Evolutionary conservation across 2,797 vertebrate genomes (phyloP).

Genomic region (Peromyscus aztecus): DNA sequence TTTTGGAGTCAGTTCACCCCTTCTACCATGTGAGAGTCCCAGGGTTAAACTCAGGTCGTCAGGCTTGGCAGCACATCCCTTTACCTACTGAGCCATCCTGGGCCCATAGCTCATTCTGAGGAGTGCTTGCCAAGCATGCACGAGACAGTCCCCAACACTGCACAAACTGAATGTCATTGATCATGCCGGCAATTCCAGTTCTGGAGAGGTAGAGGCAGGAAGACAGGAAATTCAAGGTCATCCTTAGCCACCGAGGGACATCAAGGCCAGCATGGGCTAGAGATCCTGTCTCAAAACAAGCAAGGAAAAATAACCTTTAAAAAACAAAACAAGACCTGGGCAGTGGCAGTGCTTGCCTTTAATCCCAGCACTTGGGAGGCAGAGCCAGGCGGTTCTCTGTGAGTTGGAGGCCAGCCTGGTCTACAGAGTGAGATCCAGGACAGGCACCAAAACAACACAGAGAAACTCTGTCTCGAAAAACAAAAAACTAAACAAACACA

Average conservation of each 20-base stretch:
- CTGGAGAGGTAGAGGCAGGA: neutral
- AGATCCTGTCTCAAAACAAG: neutral
- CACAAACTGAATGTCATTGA: neutral
- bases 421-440: too few relatives aligned
- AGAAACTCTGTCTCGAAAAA: too few relatives aligned
- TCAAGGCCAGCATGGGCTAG: neutral
- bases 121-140: neutral
- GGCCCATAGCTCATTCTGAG: neutral
- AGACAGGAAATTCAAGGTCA: neutral
- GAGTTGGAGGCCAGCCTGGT: too few relatives aligned
- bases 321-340: neutral
- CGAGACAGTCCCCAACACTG: neutral
- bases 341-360: too few relatives aligned
- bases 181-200: neutral
- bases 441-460: too few relatives aligned
- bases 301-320: neutral
- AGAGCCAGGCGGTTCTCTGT: too few relatives aligned
- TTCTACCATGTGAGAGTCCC: neutral
- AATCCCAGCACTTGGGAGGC: too few relatives aligned
- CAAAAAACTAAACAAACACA: too few relatives aligned
- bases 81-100: neutral
- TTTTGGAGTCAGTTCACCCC: neutral
- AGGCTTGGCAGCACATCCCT: neutral
- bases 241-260: neutral
- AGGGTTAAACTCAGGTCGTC: neutral